Base-by-base conservation (phyloP, 1,140 invertebrate genomes). In the Manduca sexta region DNA sequence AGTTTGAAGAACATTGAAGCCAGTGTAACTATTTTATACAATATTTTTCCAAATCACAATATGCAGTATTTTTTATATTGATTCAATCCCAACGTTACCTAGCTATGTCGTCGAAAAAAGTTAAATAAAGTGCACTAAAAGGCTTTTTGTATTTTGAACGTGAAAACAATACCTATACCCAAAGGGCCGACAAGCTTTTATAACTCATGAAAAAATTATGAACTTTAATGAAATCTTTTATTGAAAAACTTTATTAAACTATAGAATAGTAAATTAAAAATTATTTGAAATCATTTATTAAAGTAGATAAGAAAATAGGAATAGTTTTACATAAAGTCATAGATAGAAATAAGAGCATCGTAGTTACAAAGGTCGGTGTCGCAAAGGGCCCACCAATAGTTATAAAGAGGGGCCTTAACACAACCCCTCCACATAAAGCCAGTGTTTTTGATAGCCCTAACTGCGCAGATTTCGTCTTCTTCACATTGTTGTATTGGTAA, bases 351-450 rank as follows among this genome's bases (percentile, higher is more conserved):
- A 33, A 68, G 26, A 12, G 34, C 49, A 30, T 76, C 70, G 43
- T 70, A 64, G 45, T 80, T 80, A 56, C 74, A 80, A 1, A 72
- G 49, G 52, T 77, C 69, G 8, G 26, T 62, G 15, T 74, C 65
- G 42, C 79, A 80, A 11, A 78, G 38, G 6, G 47, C 46, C 64
- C 65, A 79, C 66, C 68, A 79, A 41, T 83, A 72, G 48, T 83
- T 80, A 43, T 71, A 83, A 8, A 74, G 54, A 2, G 76, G 74
- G 3, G 31, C 45, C 15, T 60, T 55, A 1, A 73, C 16, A 52
- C 79, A 80, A 12, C 76, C 79, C 12, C 78, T 64, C 73, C 75
- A 76, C 8, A 80, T 47, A 34, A 74, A 80, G 4, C 71, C 76
- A 40, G 64, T 48, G 10, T 54, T 68, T 56, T 54, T 63, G n/a